Base-by-base conservation (phyloP, 2,888 invertebrate genomes). In the Panopea generosa region DNA sequence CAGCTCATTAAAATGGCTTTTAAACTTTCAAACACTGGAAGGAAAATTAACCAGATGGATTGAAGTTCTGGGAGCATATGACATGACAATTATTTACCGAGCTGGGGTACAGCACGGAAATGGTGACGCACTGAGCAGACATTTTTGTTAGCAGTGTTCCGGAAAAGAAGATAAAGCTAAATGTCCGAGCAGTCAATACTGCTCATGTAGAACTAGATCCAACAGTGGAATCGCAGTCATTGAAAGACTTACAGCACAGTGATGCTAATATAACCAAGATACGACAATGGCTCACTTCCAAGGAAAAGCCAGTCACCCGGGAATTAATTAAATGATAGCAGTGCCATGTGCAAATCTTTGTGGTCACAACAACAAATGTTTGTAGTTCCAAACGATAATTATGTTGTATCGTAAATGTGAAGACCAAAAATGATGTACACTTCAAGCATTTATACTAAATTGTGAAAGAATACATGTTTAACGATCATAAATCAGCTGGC, bases 1-100 rank as follows among this genome's bases (percentile, higher is more conserved):
- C 38, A 67, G 65, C 1, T 76, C 75, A 7, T 29, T 79, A 22
- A 24, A 45, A 1, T 79, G 75, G 72, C 22, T 76, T 16, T 11
- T 40, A 16, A 40, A 40, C 16, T 55, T 55, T 16, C n/a, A n/a
- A n/a, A n/a, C n/a, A n/a, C n/a, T n/a, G n/a, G 14, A 18, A n/a
- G 60, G 60, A 2, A 45, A 60, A 27, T 20, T 60, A 9, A 47
- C 60, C 16, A 6, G 60, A 6, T 47, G 60, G 60, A 24, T 60
- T 9, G 60, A 60, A 24, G 47, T 43, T 7, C 24, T 60, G 2
- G 20, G 18, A 3, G 29, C 22, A 47, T 60, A 60, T 27, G 22
- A 40, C 7, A 59, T 59, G 59, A 16, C 2, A 9, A 24, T 59
- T 1, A 1, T 2, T 1, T 43, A 59, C 24, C 18, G 59, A 6